A percentile compares a stretch with the other conserved stretches of the same genome.
Conservation (phyloP, 2,888 invertebrate genomes). For the Dorcus hopei region DNA sequence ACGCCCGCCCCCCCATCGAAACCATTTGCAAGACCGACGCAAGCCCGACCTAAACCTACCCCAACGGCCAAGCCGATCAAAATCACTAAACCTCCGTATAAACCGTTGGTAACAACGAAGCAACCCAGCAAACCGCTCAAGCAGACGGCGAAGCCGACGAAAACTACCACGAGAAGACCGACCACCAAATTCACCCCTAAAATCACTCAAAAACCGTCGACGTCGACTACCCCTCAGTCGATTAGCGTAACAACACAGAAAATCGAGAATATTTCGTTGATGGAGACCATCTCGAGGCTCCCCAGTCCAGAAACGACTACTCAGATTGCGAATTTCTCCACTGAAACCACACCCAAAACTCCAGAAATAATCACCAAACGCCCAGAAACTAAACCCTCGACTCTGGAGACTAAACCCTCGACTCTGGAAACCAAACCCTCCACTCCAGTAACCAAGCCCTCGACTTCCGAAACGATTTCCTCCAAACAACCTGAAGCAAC, state of each 20-base stretch:
- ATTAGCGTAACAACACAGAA: conserved; percentile 33
- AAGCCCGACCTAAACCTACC: conserved; percentile 13
- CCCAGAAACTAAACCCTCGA: conserved; percentile 28
- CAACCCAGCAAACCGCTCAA: conserved; percentile 5
- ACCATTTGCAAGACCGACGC: conserved; percentile 1
- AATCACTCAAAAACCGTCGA: conserved; percentile 28
- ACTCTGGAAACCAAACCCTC: conserved; percentile 10
- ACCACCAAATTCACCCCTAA: conserved; percentile 18
- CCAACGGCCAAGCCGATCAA: conserved; percentile 19
- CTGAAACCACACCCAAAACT: background rate
- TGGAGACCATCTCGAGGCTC: background rate
- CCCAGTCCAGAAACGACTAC: background rate
- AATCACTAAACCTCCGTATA: conserved; percentile 25
- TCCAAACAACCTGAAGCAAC: conserved; percentile 28
- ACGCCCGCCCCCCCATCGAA: background rate
- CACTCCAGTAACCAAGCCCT: conserved; percentile 22
- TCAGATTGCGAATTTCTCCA: background rate
- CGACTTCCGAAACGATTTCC: conserved; percentile 14
- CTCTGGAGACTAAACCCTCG: conserved; percentile 24
- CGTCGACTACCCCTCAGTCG: too few relatives aligned
- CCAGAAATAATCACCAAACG: background rate
- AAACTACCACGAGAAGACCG: conserved; percentile 38
- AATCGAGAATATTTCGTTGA: conserved; percentile 8
- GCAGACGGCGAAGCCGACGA: conserved; percentile 36
- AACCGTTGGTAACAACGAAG: conserved; percentile 18